A percentile compares a stretch with the other conserved stretches of the same genome.
phyloP scores from a whole-genome alignment of 1,140 invertebrate genomes.

The Venturia canescens region DNA sequence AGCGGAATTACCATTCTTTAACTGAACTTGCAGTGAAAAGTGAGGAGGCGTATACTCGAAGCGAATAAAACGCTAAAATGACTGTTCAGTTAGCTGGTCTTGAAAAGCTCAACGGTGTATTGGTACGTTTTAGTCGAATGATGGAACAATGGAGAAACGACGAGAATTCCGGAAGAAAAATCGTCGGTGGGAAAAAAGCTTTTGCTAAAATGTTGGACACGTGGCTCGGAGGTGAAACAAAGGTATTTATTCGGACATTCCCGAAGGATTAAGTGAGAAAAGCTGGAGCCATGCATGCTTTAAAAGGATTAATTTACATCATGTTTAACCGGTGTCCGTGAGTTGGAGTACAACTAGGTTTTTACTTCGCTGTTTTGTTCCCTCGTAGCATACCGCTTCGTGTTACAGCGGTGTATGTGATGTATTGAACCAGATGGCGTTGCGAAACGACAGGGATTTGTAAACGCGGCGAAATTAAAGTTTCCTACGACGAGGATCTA shows the following conservation, averaged over 20 bases:
- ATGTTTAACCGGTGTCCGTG: slow-evolving; percentile 46
- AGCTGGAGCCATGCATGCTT: background rate
- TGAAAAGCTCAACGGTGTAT: background rate
- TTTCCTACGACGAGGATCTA: background rate
- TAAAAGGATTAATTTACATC: slow-evolving; percentile 53
- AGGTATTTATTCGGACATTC: slow-evolving; percentile 1
- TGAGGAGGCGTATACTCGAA: no score
- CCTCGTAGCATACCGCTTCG: background rate
- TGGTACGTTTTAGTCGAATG: background rate
- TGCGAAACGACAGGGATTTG: background rate
- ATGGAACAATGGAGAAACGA: background rate
- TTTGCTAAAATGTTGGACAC: background rate
- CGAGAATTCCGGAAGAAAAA: background rate
- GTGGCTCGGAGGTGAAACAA: background rate
- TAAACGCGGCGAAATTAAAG: background rate
- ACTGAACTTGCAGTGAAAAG: no score
- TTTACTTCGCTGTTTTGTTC: background rate
- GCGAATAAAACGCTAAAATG: no score
- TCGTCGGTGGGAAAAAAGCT: background rate
- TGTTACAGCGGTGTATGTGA: background rate
- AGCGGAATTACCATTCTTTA: no score
- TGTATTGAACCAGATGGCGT: background rate
- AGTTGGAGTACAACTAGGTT: background rate
- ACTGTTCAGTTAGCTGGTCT: no score
- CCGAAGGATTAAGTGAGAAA: slow-evolving; percentile 36